phyloP scores from a whole-genome alignment of 2,888 invertebrate species.

The Tenthredo livida region DNA sequence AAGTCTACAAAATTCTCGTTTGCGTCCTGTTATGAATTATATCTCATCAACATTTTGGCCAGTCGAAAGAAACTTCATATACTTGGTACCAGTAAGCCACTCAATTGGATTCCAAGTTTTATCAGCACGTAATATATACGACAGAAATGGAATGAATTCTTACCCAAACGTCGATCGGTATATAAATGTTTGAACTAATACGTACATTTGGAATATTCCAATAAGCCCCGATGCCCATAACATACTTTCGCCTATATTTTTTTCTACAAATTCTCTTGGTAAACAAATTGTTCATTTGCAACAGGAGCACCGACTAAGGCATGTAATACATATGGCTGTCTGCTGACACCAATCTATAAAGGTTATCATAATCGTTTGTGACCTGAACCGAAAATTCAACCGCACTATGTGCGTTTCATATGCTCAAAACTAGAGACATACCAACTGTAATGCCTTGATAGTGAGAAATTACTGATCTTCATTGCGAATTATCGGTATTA shows the following conservation, averaged over 20 bases:
- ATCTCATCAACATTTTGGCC: neutral
- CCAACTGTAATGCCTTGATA: neutral
- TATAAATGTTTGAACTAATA: neutral
- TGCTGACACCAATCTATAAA: constrained; percentile 32
- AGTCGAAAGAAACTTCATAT: neutral
- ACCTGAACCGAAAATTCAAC: neutral
- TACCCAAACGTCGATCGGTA: neutral
- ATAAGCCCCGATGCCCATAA: neutral
- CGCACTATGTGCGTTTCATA: neutral
- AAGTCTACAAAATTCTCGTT: neutral
- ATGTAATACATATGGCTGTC: neutral
- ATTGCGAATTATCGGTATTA: neutral
- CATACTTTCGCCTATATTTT: neutral
- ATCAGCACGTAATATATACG: neutral
- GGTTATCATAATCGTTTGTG: constrained; percentile 16
- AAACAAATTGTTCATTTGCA: neutral
- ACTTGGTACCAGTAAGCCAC: neutral
- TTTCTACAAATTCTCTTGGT: neutral
- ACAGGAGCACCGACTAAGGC: neutral
- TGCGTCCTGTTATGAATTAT: neutral
- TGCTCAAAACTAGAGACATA: neutral
- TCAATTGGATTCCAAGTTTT: neutral
- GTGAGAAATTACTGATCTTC: neutral
- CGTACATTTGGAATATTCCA: neutral
- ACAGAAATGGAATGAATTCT: neutral